Conservation (phyloP, 1,140 invertebrate genomes). For the Caenorhabditis remanei region DNA sequence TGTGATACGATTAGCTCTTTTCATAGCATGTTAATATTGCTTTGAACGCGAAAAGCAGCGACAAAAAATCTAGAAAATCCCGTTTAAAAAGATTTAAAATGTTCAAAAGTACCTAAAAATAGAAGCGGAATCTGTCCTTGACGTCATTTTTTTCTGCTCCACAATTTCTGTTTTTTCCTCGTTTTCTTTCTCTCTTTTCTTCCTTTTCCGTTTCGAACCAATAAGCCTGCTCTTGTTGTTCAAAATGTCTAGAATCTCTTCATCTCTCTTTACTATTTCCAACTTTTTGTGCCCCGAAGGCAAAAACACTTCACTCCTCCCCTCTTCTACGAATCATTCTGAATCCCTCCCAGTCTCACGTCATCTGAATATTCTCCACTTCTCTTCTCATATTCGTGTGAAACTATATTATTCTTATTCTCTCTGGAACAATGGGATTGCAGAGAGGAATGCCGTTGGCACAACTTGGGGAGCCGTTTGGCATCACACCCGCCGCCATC, state of each 20-base stretch:
- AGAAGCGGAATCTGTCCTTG: not conserved
- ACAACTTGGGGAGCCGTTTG: constrained; percentile 30
- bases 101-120: constrained; percentile 4
- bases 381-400: not conserved
- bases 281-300: constrained; percentile 24
- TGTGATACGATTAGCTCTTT: too few relatives aligned
- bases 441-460: constrained; percentile 51
- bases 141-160: constrained; percentile 50
- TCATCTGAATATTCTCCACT: constrained; percentile 29
- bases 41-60: too few relatives aligned
- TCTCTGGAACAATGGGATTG: constrained; percentile 34
- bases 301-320: not conserved
- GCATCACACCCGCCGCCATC: constrained; percentile 32
- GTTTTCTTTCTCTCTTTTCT: not conserved
- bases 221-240: constrained; percentile 48
- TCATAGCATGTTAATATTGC: too few relatives aligned
- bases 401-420: not conserved
- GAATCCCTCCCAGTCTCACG: constrained; percentile 2
- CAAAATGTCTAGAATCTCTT: constrained; percentile 22
- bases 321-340: constrained; percentile 40
- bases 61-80: too few relatives aligned
- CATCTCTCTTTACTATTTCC: constrained; percentile 20
- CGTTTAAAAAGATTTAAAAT: not conserved
- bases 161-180: not conserved
- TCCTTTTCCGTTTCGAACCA: constrained; percentile 50